Base-by-base conservation (phyloP, 2,888 invertebrate genomes). In the Trypoxylon attenuatum region DNA sequence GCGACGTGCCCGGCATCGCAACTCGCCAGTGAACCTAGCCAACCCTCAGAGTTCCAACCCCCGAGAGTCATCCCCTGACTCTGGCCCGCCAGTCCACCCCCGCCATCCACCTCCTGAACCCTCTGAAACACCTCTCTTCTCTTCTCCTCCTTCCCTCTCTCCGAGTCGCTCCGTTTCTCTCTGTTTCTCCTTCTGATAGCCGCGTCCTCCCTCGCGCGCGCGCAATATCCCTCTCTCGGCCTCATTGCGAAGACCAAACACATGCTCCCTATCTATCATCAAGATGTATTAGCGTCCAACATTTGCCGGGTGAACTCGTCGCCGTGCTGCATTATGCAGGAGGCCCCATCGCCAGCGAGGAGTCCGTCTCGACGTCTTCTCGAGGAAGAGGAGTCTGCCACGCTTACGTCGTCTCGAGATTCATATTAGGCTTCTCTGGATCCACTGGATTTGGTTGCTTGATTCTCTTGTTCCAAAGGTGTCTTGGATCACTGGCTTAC, bases 261-360 rank as follows among this genome's bases (percentile, higher is more conserved):
- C 85, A 86, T 81, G 85, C 83, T 82, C 82, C 81, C 85, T 85
- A 86, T 86, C 85, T 83, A 86, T 86, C 86, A 86, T 86, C 85
- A 82, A 84, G 86, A 86, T 85, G 82, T 85, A 86, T 86, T 85
- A 86, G 83, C 85, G 82, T 82, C 82, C 83, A 82, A 82, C 84
- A 81, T 84, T 85, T 79, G 83, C 83, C 77, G 79, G 82, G 80
- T 81, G 83, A 84, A 82, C 82, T 84, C 82, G 82, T 84, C 72
- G 73, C 73, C 77, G 69, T 82, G 81, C 81, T 87, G 85, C 85
- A 87, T 87, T 85, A 86, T 87, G 83, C 85, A 87, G 80, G 80
- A 85, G 69, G 58, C 29, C 21, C 66, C 39, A 13, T 33, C 13
- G 54, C 21, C 50, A 60, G 55, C 60, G 60, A 66, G 61, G 29